A percentile compares a stretch with the other conserved stretches of the same genome.
phyloP scores from a whole-genome alignment of 2,797 vertebrate species.

The Aplochiton taeniatus region DNA sequence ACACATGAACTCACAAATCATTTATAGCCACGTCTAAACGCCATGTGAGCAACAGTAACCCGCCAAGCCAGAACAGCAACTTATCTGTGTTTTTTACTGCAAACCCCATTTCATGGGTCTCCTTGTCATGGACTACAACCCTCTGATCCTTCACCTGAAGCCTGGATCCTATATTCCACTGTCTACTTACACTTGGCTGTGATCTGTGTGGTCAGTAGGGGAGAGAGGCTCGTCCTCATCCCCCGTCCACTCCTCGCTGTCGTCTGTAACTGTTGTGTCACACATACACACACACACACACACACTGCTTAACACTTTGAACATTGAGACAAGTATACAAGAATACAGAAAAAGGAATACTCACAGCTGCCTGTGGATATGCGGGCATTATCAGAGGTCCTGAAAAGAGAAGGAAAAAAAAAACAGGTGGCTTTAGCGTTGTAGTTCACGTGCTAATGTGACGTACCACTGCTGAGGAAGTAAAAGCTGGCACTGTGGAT shows the following conservation, averaged over 20 bases:
- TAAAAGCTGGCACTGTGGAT: no score
- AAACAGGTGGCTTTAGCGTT: background rate
- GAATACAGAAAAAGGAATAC: conserved; percentile 27
- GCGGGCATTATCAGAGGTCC: conserved; percentile 55
- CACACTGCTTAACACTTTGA: background rate
- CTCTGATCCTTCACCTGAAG: no score
- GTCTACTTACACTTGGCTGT: conserved; percentile 49
- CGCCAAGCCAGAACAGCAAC: no score
- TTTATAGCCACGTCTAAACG: no score
- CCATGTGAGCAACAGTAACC: no score
- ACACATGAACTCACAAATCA: no score
- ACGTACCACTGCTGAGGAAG: no score
- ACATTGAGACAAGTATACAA: background rate
- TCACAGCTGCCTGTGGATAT: conserved; percentile 69
- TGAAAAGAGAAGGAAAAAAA: conserved; percentile 31
- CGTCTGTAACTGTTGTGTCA: conserved; percentile 67
- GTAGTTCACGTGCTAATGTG: background rate
- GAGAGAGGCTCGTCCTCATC: conserved; percentile 71
- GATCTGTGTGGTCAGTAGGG: conserved; percentile 15
- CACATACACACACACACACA: background rate
- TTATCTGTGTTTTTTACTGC: no score
- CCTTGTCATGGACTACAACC: no score
- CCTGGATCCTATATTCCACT: background rate
- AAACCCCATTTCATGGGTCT: no score
- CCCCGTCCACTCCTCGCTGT: conserved; percentile 77